phyloP scores from a whole-genome alignment of 2,888 invertebrate species.

The Hypercompe scribonia region DNA sequence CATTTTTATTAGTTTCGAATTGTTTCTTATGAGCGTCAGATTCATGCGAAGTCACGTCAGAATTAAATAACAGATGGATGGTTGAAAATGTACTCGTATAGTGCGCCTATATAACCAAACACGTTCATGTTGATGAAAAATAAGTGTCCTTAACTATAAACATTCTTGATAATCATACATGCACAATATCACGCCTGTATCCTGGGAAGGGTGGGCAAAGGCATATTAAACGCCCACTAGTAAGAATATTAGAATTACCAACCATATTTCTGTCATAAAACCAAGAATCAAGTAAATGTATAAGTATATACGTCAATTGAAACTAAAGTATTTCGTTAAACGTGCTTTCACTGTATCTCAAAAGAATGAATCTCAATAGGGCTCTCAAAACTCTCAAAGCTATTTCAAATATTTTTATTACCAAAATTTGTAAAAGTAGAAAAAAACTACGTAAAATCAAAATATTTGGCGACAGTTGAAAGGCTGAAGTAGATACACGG shows the following conservation, averaged over 20 bases:
- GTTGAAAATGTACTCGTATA: slow-evolving; percentile 43
- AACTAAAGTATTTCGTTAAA: neutral
- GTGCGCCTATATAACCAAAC: slow-evolving; percentile 29
- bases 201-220: too few species aligned
- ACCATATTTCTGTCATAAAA: neutral
- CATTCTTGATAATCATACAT: neutral
- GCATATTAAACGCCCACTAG: too few species aligned
- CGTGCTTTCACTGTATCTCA: neutral
- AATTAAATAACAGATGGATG: slow-evolving; percentile 59
- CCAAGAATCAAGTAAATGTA: too few species aligned
- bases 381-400: neutral
- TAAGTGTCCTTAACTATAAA: neutral
- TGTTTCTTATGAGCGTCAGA: slow-evolving; percentile 53
- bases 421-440: neutral
- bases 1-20: slow-evolving; percentile 49
- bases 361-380: neutral
- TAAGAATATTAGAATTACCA: too few species aligned
- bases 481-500: neutral
- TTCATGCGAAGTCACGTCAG: slow-evolving; percentile 73
- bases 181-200: too few species aligned
- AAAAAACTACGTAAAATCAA: neutral
- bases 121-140: neutral
- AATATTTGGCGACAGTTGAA: neutral
- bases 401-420: neutral
- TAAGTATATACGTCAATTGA: neutral